Evolutionary conservation across 2,888 invertebrate genomes (phyloP).

Genomic region (Tillus elongatus): DNA sequence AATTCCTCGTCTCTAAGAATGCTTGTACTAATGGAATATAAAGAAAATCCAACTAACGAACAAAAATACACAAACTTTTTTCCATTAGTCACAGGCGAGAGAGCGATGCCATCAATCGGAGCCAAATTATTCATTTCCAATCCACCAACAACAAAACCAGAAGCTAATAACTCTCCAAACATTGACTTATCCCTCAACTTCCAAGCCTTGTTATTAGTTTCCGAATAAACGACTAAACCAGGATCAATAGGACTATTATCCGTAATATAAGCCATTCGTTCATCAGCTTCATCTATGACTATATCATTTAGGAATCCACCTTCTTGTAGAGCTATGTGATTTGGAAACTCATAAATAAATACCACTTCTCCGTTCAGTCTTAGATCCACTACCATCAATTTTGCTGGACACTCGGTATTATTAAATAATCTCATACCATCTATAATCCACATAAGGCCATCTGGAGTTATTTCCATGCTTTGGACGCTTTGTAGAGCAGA

Average conservation of each 20-base stretch:
- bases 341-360: conserved; percentile 52
- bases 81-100: conserved; percentile 50
- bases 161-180: conserved; percentile 51
- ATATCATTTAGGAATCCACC: conserved; percentile 59
- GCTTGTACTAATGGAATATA: conserved; percentile 55
- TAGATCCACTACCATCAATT: conserved; percentile 57
- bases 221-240: conserved; percentile 61
- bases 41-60: conserved; percentile 28
- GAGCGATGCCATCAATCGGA: conserved; percentile 61
- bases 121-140: conserved; percentile 47
- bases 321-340: conserved; percentile 47
- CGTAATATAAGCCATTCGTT: conserved; percentile 61
- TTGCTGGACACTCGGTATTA: conserved; percentile 54
- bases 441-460: conserved; percentile 60
- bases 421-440: conserved; percentile 59
- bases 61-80: conserved; percentile 33
- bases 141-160: conserved; percentile 50
- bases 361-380: conserved; percentile 49
- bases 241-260: conserved; percentile 59
- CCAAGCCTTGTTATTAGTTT: conserved; percentile 56
- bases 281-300: conserved; percentile 60
- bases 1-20: conserved; percentile 50
- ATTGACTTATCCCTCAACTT: conserved; percentile 60
- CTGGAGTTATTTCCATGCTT: conserved; percentile 62
- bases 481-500: conserved; percentile 61